These are phyloP conservation scores for Pocillopora grandis DNA, from an alignment of 92 coral and sea anemone genomes.

Conservation along the genomic window DNA sequence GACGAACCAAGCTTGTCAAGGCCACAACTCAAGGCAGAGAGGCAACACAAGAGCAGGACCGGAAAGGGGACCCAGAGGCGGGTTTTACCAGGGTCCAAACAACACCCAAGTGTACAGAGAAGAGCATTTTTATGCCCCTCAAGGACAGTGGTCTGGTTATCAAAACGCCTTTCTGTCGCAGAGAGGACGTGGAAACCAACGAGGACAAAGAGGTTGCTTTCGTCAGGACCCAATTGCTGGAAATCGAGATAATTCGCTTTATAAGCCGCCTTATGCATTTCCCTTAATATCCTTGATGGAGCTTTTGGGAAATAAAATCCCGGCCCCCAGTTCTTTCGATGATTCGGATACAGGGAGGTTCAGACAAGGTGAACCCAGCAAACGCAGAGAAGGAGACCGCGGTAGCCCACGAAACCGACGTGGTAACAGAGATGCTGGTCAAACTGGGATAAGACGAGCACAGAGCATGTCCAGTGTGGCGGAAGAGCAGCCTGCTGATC, in stretches of 20 bases:
- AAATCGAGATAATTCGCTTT: too few species aligned
- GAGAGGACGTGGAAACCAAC: too few species aligned
- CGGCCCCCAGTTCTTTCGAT: not conserved
- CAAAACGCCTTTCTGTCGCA: too few species aligned
- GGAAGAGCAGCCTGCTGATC: not conserved
- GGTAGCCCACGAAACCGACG: not conserved
- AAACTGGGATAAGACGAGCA: constrained; percentile 21
- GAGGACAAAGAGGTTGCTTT: not conserved
- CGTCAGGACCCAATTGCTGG: too few species aligned
- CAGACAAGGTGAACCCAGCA: not conserved
- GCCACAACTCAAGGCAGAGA: not conserved
- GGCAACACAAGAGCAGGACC: not conserved
- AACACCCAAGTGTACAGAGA: not conserved
- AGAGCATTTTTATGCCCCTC: not conserved
- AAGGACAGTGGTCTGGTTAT: too few species aligned
- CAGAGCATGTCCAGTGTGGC: constrained; percentile 38
- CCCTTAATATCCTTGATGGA: not conserved
- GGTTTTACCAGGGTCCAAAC: not conserved
- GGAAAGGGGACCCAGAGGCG: not conserved
- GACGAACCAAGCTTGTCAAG: not conserved
- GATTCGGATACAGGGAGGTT: not conserved
- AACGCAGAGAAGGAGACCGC: not conserved
- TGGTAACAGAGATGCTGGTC: constrained; percentile 4
- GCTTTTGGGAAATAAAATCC: not conserved
- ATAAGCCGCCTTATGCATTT: too few species aligned